These are phyloP conservation scores for Burhinus bistriatus DNA, from an alignment of 2,113 vertebrate genomes.

Conservation along the genomic window DNA sequence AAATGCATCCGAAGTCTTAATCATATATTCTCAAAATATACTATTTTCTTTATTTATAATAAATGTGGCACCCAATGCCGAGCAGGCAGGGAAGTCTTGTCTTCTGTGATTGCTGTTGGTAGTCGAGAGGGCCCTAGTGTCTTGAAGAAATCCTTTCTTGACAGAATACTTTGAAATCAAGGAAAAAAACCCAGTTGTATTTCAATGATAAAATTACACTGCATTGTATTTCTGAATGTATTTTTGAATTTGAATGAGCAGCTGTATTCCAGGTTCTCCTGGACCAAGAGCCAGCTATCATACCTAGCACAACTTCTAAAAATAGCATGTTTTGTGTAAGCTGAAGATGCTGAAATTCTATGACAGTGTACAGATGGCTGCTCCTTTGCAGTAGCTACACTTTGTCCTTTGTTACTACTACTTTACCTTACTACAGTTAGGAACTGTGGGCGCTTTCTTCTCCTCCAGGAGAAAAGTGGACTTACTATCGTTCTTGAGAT, in stretches of 20 bases:
- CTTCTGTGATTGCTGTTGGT: accelerated
- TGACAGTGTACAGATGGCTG: background rate
- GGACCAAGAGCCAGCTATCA: background rate
- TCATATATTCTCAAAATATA: accelerated
- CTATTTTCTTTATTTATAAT: accelerated
- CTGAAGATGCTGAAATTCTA: background rate
- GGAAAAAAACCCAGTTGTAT: background rate
- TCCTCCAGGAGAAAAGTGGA: background rate
- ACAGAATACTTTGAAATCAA: background rate
- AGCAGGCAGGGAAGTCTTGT: background rate
- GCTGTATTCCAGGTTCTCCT: background rate
- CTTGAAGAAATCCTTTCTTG: background rate
- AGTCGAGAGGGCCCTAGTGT: background rate
- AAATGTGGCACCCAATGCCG: background rate
- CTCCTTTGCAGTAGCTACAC: background rate
- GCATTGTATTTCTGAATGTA: background rate
- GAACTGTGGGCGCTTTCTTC: background rate
- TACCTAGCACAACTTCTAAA: background rate
- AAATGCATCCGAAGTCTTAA: background rate
- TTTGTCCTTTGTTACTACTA: background rate
- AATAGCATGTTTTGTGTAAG: background rate
- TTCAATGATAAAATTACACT: background rate
- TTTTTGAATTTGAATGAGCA: background rate
- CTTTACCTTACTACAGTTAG: background rate
- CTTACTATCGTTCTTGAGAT: background rate